Percentiles rank a stretch among this genome's conserved stretches.
These are phyloP conservation scores for Mormyrus hasselquistii DNA, from an alignment of 2,797 vertebrate genomes.

Conservation along the genomic window DNA sequence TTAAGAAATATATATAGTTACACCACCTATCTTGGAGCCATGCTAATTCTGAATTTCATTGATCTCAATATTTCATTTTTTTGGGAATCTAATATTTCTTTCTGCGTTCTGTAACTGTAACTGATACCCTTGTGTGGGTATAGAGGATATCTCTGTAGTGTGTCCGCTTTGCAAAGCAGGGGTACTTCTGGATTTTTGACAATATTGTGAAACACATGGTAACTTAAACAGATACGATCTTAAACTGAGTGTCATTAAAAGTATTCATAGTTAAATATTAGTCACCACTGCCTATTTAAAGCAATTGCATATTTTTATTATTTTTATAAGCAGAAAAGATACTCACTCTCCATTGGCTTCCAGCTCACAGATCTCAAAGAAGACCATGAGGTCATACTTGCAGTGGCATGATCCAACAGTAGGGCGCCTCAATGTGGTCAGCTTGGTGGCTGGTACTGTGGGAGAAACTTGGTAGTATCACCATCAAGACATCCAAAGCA, in stretches of 20 bases:
- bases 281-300: not conserved
- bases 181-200: not conserved
- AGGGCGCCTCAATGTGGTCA: constrained; percentile 82
- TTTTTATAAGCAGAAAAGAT: not conserved
- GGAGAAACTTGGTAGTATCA: constrained; percentile 11
- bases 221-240: not conserved
- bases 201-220: not conserved
- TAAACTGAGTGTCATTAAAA: not conserved
- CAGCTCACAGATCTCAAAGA: constrained; percentile 98
- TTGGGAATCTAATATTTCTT: not conserved
- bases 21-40: not conserved
- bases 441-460: constrained; percentile 92
- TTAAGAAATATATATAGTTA: not conserved
- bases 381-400: constrained; percentile 95
- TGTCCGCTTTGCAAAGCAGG: not conserved
- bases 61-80: not conserved
- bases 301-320: not conserved
- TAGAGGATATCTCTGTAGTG: not conserved
- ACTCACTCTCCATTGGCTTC: constrained; percentile 98
- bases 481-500: not conserved
- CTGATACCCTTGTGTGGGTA: not conserved
- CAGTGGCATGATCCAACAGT: constrained; percentile 85
- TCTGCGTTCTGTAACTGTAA: not conserved
- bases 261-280: not conserved
- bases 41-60: not conserved